Evolutionary conservation across 2,797 vertebrate species (phyloP).

Genomic region (Neolamprologus multifasciatus): DNA sequence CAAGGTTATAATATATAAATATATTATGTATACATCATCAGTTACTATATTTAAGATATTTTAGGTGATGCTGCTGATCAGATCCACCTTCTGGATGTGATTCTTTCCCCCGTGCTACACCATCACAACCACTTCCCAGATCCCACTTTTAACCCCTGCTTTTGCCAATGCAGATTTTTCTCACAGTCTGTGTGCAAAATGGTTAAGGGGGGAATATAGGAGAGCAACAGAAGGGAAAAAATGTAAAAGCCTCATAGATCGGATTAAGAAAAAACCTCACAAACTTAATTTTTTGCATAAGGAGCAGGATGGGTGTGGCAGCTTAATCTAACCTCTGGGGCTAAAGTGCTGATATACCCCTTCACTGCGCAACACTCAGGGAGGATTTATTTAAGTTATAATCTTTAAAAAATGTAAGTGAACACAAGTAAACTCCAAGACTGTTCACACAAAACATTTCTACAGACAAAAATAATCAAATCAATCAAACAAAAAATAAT

Average conservation of each 20-base stretch:
- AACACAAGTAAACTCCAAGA: neutral
- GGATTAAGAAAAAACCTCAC: conserved; percentile 51
- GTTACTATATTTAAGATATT: neutral
- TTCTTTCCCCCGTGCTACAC: neutral
- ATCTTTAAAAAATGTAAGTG: neutral
- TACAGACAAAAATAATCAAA: neutral
- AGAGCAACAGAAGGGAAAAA: neutral
- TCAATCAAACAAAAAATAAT: neutral
- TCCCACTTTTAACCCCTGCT: neutral
- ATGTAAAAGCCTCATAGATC: conserved; percentile 17
- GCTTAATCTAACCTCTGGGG: conserved; percentile 42
- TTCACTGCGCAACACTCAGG: neutral
- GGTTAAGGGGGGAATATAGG: neutral
- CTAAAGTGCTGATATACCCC: conserved; percentile 2
- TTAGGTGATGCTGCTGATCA: neutral
- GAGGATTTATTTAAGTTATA: neutral
- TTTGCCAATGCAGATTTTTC: neutral
- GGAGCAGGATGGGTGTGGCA: conserved; percentile 19
- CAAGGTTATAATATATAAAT: neutral
- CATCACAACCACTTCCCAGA: neutral
- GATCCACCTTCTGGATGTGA: neutral
- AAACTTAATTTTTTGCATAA: conserved; percentile 37
- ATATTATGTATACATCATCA: neutral
- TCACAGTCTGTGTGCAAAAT: neutral
- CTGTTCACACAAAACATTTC: neutral